phyloP scores from a whole-genome alignment of 1,140 invertebrate species.

The Homarus americanus region DNA sequence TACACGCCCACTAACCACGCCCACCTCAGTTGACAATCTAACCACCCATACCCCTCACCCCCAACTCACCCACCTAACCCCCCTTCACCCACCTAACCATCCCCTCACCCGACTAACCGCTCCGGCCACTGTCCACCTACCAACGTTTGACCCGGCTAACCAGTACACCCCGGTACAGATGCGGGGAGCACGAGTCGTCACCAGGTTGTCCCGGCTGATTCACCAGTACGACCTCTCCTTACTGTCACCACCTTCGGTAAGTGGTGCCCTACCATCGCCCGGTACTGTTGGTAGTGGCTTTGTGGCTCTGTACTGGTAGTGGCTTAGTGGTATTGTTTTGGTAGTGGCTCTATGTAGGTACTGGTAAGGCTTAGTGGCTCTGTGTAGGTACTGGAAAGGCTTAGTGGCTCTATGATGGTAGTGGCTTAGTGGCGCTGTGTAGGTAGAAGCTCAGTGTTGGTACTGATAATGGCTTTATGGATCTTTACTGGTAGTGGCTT shows the following conservation, averaged over 20 bases:
- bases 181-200: constrained; percentile 64
- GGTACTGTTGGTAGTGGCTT: background rate
- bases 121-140: background rate
- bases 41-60: background rate
- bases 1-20: background rate
- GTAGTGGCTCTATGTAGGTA: too few relatives aligned
- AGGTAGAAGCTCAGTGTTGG: too few relatives aligned
- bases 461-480: too few relatives aligned
- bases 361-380: too few relatives aligned
- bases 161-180: constrained; percentile 54
- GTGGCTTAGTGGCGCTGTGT: too few relatives aligned
- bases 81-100: background rate
- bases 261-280: constrained; percentile 2
- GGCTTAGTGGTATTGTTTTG: too few relatives aligned
- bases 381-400: too few relatives aligned
- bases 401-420: too few relatives aligned
- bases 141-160: background rate
- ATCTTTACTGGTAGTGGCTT: too few relatives aligned
- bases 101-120: background rate
- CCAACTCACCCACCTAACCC: background rate
- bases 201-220: constrained; percentile 66
- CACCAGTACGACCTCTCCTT: constrained; percentile 67
- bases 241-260: constrained; percentile 72
- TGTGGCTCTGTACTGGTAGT: background rate
- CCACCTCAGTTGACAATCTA: background rate